A percentile compares a stretch with the other conserved stretches of the same genome.
Conservation (phyloP, 2,797 vertebrate genomes). For the Anniella stebbinsi region DNA sequence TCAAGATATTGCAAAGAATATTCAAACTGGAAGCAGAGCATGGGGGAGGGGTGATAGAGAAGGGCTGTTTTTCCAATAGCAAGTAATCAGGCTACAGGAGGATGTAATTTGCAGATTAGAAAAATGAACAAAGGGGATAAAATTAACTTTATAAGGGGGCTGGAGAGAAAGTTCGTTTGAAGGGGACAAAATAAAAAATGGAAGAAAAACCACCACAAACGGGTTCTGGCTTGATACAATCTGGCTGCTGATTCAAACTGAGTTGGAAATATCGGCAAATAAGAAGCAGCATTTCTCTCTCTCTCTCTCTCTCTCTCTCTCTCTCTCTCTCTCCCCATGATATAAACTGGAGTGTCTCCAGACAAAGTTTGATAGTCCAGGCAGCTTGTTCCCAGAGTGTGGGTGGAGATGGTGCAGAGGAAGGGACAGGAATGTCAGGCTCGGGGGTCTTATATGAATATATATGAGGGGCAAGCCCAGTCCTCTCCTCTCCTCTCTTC, state of each 20-base stretch:
- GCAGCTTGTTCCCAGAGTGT: not conserved
- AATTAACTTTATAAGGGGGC: conserved; percentile 81
- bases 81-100: conserved; percentile 80
- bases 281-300: conserved; percentile 28
- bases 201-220: conserved; percentile 75
- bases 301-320: not conserved
- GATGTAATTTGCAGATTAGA: conserved; percentile 85
- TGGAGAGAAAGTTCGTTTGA: conserved; percentile 75
- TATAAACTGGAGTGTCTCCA: conserved; percentile 37
- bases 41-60: conserved; percentile 54
- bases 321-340: not conserved
- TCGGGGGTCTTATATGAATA: too few species aligned
- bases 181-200: conserved; percentile 50
- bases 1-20: conserved; percentile 81
- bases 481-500: not conserved
- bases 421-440: not conserved
- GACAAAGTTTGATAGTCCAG: conserved; percentile 14
- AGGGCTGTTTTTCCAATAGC: conserved; percentile 80
- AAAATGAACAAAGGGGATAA: conserved; percentile 83
- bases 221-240: conserved; percentile 79
- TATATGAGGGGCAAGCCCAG: not conserved
- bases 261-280: conserved; percentile 77
- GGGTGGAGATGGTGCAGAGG: not conserved
- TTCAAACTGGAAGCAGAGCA: conserved; percentile 78
- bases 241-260: conserved; percentile 77